Conservation (phyloP, 1,140 invertebrate species). For the Metopolophium dirhodum region DNA sequence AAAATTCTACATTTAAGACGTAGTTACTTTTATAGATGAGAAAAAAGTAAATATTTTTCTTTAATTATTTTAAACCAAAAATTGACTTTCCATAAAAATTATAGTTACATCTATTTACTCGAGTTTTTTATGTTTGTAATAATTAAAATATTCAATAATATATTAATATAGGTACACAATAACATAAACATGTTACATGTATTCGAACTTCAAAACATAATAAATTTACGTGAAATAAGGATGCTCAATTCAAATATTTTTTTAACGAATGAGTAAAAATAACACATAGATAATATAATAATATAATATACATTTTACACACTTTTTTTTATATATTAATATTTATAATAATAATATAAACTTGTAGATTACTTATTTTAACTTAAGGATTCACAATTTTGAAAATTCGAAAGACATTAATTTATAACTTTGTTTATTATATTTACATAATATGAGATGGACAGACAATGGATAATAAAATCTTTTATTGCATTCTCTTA, state of each 20-base stretch:
- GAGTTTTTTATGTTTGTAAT: neutral
- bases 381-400: neutral
- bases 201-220: neutral
- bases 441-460: neutral
- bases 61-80: neutral
- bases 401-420: neutral
- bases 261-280: neutral
- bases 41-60: slow-evolving; percentile 6
- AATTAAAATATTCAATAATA: neutral
- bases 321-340: neutral
- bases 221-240: neutral
- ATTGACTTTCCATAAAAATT: neutral
- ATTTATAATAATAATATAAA: neutral
- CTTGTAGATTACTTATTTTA: neutral
- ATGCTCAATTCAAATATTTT: neutral
- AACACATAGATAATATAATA: neutral
- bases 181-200: neutral
- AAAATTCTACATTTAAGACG: neutral
- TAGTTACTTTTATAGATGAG: neutral
- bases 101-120: neutral
- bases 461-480: neutral
- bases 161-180: neutral
- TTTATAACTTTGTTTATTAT: slow-evolving; percentile 12
- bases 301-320: neutral
- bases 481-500: neutral